Evolutionary conservation across 2,888 invertebrate genomes (phyloP), one percentile per base, ranked within the genome.

Genomic region (Thelaira solivaga): DNA sequence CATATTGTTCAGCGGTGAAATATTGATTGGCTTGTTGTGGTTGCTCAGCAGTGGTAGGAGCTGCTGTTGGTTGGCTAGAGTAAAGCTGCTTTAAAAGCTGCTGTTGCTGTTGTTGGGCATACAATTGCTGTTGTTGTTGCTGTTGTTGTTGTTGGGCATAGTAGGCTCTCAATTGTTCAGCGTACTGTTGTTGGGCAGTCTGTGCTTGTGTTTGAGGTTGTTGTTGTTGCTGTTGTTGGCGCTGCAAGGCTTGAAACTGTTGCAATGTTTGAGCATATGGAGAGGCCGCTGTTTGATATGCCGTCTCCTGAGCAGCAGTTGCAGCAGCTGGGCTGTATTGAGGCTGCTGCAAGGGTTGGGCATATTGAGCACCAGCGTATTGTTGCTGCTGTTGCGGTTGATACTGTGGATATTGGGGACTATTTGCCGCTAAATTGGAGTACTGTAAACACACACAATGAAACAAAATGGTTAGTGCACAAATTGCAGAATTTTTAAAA

Each of bases 1-100:
- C 82, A 62, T 83, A 84, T 11, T 83, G 85, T 34, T 88, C 87
- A 69, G 87, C 85, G 7, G 89, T 87, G 68, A 88, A 89, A 72
- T 87, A 89, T 62, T 86, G 82, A 61, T 82, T 82, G 61, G 81
- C 82, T 68, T 80, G 81, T 51, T 72, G 72, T 0, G 45, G 29
- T 53, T 72, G 64, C 26, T 20, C 59, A 39, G 71, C 73, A 61
- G 74, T 82, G 79, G 67, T 36, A 6, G 53, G 45, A 1, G 77
- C 34, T 8, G 79, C 47, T 8, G 76, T 76, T 1, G 80, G 76
- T 36, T 80, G 80, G 10, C 81, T 84, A 41, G 81, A 34, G 16
- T 86, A 86, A 6, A 85, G 83, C 69, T 85, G 84, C 47, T 85
- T 83, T 11, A 85, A 80, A 79, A 87, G 67, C 69, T 80, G 81